Conservation (phyloP, 2,113 vertebrate species). For the Nyctibius bracteatus region DNA sequence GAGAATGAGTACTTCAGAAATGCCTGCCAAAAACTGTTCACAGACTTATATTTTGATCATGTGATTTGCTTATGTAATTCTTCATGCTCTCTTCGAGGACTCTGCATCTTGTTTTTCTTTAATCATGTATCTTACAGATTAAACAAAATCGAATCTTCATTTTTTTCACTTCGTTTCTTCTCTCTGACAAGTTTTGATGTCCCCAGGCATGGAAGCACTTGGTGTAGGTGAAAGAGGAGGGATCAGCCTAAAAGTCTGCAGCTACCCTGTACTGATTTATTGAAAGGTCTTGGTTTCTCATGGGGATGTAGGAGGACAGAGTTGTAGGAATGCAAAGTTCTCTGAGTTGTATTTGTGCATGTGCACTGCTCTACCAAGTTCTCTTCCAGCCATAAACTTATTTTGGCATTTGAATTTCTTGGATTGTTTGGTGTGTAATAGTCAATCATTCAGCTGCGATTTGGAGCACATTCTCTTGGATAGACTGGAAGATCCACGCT, state of each 20-base stretch:
- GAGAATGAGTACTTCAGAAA: neutral
- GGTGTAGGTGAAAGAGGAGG: neutral
- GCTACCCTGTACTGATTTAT: neutral
- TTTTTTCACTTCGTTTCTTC: neutral
- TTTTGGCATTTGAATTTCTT: neutral
- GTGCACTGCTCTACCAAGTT: neutral
- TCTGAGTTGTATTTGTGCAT: neutral
- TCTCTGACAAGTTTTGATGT: neutral
- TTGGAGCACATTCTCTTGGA: neutral
- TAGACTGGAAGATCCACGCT: neutral
- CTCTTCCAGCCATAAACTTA: neutral
- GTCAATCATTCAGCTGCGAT: neutral
- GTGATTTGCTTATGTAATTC: neutral
- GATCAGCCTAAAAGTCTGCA: neutral
- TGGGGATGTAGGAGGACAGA: neutral
- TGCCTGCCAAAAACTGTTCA: neutral
- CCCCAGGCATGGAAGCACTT: neutral
- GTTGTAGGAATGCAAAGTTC: neutral
- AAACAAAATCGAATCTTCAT: accelerated
- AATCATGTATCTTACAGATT: neutral
- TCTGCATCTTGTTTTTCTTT: neutral
- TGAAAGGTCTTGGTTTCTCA: neutral
- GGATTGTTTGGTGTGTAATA: neutral
- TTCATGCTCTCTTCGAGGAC: neutral
- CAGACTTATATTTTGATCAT: neutral